phyloP scores from a whole-genome alignment of 1,140 invertebrate species.

The Potamilus streckersoni region DNA sequence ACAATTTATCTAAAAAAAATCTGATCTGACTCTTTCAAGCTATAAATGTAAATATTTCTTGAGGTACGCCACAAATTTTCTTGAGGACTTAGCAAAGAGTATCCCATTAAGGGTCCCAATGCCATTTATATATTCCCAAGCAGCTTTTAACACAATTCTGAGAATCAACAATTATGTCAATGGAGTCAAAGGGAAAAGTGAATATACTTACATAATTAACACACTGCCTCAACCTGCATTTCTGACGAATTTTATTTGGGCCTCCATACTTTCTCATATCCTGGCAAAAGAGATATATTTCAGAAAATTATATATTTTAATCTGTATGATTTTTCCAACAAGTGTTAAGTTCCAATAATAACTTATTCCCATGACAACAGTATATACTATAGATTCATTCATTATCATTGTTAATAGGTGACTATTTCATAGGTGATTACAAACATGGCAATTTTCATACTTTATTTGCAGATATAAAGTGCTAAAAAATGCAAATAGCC shows the following conservation, averaged over 20 bases:
- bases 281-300: constrained; percentile 41
- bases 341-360: neutral
- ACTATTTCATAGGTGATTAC: neutral
- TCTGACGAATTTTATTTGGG: constrained; percentile 77
- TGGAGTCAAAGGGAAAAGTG: neutral
- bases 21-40: too few species aligned
- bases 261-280: constrained; percentile 84
- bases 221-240: constrained; percentile 71
- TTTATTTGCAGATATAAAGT: too few species aligned
- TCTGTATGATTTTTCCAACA: neutral
- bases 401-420: neutral
- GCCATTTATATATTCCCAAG: too few species aligned
- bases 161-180: too few species aligned
- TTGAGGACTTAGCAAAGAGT: neutral
- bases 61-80: neutral
- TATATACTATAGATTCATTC: neutral
- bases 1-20: too few species aligned
- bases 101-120: too few species aligned
- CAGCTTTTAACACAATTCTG: too few species aligned
- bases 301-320: neutral
- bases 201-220: constrained; percentile 67
- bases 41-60: neutral
- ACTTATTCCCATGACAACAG: neutral
- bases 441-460: too few species aligned
- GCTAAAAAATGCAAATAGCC: too few species aligned